Conservation (phyloP, 2,113 vertebrate genomes). For the Microtus pennsylvanicus region DNA sequence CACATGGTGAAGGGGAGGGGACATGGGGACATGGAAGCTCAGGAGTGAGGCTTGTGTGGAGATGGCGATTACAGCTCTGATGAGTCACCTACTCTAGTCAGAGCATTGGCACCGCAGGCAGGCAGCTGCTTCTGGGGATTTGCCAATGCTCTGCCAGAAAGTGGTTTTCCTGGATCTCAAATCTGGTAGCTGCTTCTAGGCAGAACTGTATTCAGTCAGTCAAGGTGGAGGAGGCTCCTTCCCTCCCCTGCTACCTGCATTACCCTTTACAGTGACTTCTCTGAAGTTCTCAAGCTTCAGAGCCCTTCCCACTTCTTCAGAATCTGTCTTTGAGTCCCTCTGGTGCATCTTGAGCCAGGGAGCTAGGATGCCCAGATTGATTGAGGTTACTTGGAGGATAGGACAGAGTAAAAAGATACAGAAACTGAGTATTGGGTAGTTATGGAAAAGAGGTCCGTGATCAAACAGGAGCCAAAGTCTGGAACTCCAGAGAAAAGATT, state of each 20-base stretch:
- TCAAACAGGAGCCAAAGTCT: not conserved
- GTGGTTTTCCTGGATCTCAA: not conserved
- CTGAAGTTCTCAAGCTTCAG: not conserved
- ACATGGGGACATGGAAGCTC: not conserved
- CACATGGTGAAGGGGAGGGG: not conserved
- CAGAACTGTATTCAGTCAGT: not conserved
- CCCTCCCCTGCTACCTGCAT: not conserved
- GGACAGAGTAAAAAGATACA: not conserved
- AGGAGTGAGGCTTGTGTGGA: not conserved
- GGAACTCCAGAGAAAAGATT: not conserved
- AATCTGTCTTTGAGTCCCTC: not conserved
- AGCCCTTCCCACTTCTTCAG: not conserved
- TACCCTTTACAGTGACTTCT: not conserved
- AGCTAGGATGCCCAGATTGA: not conserved
- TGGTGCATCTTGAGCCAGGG: not conserved
- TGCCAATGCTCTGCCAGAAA: not conserved
- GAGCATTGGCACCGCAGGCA: not conserved
- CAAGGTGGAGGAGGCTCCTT: not conserved
- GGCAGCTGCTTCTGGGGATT: not conserved
- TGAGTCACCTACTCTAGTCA: not conserved
- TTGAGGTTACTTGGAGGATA: not conserved
- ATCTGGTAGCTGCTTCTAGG: not conserved
- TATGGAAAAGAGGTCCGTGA: not conserved
- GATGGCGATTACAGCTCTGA: not conserved
- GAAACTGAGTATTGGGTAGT: not conserved